Evolutionary conservation across 2,113 vertebrate genomes (phyloP).

Genomic region (Parus major): DNA sequence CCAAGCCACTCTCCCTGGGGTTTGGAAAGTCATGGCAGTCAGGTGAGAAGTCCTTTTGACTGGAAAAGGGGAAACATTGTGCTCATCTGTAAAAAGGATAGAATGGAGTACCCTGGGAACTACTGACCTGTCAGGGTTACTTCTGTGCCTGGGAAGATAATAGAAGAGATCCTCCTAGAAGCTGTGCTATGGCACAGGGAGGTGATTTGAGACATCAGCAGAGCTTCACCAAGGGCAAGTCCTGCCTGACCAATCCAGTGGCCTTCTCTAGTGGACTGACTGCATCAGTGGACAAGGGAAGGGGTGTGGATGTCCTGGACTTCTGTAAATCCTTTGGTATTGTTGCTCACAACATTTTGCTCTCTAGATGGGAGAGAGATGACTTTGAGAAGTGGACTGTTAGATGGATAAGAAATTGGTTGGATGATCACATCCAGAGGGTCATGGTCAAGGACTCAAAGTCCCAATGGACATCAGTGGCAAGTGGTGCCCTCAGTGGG

Average conservation of each 20-base stretch:
- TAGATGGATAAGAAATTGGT: neutral
- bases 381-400: neutral
- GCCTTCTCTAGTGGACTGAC: neutral
- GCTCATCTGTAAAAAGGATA: neutral
- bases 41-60: neutral
- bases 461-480: neutral
- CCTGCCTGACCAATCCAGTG: neutral
- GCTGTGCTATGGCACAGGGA: neutral
- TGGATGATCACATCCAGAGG: neutral
- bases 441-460: neutral
- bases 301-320: neutral
- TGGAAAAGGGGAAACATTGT: neutral
- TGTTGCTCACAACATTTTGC: neutral
- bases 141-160: neutral
- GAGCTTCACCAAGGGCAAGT: neutral
- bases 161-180: neutral
- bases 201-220: neutral
- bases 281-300: neutral
- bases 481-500: neutral
- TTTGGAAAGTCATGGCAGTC: neutral
- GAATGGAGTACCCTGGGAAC: neutral
- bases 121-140: neutral
- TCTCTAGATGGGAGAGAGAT: neutral
- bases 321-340: neutral
- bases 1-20: neutral